Conservation (phyloP, 2,888 invertebrate genomes). For the Polymixis lichenea region DNA sequence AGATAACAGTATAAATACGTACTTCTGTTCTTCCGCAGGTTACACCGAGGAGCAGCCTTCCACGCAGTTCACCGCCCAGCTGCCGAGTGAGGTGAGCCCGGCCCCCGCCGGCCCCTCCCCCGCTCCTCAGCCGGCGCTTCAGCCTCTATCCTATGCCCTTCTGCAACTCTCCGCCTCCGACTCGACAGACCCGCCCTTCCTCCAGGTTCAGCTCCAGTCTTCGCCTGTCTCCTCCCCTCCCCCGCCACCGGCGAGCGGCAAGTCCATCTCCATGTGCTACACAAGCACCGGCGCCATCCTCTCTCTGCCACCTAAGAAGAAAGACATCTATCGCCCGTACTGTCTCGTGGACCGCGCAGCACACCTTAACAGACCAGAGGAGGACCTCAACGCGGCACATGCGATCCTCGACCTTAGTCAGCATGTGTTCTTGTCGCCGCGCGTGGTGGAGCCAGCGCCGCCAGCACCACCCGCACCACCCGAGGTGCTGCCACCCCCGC, state of each 20-base stretch:
- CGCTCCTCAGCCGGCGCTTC: slow-evolving; percentile 82
- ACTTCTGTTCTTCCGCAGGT: slow-evolving; percentile 88
- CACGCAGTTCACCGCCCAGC: slow-evolving; percentile 94
- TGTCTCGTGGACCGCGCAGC: slow-evolving; percentile 93
- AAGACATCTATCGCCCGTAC: slow-evolving; percentile 97
- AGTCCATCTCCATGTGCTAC: slow-evolving; percentile 95
- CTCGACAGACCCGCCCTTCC: slow-evolving; percentile 83
- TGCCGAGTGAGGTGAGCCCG: slow-evolving; percentile 93
- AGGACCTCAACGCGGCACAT: slow-evolving; percentile 96
- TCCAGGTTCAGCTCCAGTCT: slow-evolving; percentile 88
- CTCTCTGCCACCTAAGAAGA: slow-evolving; percentile 96
- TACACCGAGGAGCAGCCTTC: slow-evolving; percentile 95
- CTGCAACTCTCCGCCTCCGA: slow-evolving; percentile 86
- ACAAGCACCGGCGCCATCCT: slow-evolving; percentile 96
- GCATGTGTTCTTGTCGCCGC: slow-evolving; percentile 92
- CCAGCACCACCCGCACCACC: slow-evolving; percentile 69
- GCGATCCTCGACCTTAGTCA: slow-evolving; percentile 97
- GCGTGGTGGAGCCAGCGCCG: slow-evolving; percentile 70
- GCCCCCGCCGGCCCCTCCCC: slow-evolving; percentile 83
- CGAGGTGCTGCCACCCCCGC: slow-evolving; percentile 67
- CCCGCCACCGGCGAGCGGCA: slow-evolving; percentile 91
- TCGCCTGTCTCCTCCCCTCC: slow-evolving; percentile 88
- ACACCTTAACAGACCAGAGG: slow-evolving; percentile 92
- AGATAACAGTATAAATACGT: not conserved
- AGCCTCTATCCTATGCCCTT: slow-evolving; percentile 88